Conservation (phyloP, 2,113 vertebrate species). For the Jaculus jaculus region DNA sequence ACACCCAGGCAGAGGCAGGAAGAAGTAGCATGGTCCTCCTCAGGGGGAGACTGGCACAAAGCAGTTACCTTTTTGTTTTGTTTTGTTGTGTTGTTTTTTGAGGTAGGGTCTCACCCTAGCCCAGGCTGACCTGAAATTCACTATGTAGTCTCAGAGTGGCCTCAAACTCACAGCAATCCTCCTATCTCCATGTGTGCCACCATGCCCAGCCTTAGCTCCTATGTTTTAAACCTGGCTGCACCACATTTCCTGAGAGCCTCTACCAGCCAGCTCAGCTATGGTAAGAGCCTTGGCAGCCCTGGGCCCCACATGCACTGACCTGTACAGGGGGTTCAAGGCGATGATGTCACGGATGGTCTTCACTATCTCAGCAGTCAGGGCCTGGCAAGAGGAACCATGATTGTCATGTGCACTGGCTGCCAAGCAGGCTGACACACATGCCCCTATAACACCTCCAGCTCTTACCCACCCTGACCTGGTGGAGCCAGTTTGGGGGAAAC, state of each 20-base stretch:
- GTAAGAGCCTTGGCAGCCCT: neutral
- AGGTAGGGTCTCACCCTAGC: too few relatives aligned
- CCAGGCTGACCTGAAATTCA: too few relatives aligned
- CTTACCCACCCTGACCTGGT: neutral
- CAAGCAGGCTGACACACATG: neutral
- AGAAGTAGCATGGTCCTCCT: neutral
- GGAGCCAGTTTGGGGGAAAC: neutral
- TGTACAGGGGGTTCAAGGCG: constrained; percentile 96
- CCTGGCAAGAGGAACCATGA: constrained; percentile 82
- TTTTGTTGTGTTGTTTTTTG: too few relatives aligned
- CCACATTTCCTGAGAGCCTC: neutral
- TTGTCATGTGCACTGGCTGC: neutral
- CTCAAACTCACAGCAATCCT: too few relatives aligned
- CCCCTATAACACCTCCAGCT: neutral
- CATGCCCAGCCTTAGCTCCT: neutral
- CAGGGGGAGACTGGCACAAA: neutral
- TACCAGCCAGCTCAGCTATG: too few relatives aligned
- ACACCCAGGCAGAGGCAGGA: neutral
- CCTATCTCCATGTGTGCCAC: too few relatives aligned
- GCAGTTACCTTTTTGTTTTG: too few relatives aligned
- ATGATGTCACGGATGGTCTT: constrained; percentile 99
- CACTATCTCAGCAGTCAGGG: constrained; percentile 97
- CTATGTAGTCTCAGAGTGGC: too few relatives aligned
- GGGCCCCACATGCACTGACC: constrained; percentile 80
- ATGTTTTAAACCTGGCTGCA: too few relatives aligned